Percentiles rank a stretch among this genome's conserved stretches.
phyloP scores from a whole-genome alignment of 2,113 vertebrate species.

The Cheilinus undulatus region DNA sequence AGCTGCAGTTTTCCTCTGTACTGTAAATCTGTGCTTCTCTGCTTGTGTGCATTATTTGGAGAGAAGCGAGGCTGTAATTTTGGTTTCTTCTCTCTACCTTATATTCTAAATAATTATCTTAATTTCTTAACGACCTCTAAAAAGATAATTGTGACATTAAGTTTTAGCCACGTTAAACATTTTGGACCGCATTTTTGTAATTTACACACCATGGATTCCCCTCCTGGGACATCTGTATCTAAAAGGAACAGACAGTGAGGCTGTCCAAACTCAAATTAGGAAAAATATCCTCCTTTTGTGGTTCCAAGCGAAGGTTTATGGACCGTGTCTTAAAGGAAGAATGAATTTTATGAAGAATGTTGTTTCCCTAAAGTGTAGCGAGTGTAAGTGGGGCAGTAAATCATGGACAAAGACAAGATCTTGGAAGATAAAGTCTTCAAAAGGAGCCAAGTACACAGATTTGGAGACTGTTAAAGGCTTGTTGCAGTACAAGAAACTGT shows the following conservation, averaged over 20 bases:
- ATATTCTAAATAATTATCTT: background rate
- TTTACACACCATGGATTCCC: background rate
- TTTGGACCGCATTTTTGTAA: background rate
- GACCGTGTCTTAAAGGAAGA: background rate
- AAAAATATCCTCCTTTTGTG: constrained; percentile 10
- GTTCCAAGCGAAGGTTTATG: constrained; percentile 41
- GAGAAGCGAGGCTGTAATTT: background rate
- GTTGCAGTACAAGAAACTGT: no score
- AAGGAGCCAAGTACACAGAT: background rate
- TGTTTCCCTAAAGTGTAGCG: constrained; percentile 34
- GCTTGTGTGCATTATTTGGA: background rate
- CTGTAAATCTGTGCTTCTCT: no score
- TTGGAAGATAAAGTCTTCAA: background rate
- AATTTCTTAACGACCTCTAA: constrained; percentile 6
- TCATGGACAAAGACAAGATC: constrained; percentile 3
- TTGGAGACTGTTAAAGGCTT: background rate
- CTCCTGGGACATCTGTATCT: background rate
- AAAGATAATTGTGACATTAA: constrained; percentile 5
- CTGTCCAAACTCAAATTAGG: constrained; percentile 25
- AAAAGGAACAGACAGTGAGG: constrained; percentile 2
- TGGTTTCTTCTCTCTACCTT: background rate
- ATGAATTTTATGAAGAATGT: constrained; percentile 45
- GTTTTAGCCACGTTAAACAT: background rate
- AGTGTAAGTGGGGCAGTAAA: constrained; percentile 25
- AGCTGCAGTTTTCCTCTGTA: background rate